Percentiles rank a stretch among this genome's conserved stretches.
Conservation (phyloP, 2,113 vertebrate species). For the Promerops cafer region DNA sequence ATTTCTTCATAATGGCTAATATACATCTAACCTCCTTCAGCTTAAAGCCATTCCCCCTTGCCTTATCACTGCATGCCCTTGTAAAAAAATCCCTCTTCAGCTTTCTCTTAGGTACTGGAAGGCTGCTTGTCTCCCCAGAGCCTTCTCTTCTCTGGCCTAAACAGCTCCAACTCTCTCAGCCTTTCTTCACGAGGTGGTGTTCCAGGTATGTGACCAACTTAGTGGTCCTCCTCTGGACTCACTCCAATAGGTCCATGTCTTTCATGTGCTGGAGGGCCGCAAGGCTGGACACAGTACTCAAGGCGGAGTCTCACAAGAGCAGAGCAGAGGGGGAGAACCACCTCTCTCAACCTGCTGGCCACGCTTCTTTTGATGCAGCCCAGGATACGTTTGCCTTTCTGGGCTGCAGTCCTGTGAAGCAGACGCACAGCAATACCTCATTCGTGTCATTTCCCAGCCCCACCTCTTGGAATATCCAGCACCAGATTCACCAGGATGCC, state of each 20-base stretch:
- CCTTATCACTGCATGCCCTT: neutral
- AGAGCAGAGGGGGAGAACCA: neutral
- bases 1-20: neutral
- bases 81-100: neutral
- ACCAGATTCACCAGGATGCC: neutral
- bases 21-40: neutral
- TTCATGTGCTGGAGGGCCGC: rapidly evolving
- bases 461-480: neutral
- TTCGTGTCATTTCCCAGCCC: neutral
- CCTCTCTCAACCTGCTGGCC: neutral
- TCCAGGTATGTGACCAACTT: neutral
- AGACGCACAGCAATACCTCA: rapidly evolving
- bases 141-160: neutral
- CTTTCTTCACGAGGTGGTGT: neutral
- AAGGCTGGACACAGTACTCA: neutral
- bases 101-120: neutral
- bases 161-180: neutral
- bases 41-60: neutral
- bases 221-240: neutral
- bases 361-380: neutral
- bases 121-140: neutral
- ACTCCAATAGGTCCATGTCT: neutral
- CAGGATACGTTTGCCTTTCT: neutral
- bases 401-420: neutral
- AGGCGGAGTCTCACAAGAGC: neutral